Conservation (phyloP, 2,888 invertebrate genomes). For the Dicyrtomina minuta region DNA sequence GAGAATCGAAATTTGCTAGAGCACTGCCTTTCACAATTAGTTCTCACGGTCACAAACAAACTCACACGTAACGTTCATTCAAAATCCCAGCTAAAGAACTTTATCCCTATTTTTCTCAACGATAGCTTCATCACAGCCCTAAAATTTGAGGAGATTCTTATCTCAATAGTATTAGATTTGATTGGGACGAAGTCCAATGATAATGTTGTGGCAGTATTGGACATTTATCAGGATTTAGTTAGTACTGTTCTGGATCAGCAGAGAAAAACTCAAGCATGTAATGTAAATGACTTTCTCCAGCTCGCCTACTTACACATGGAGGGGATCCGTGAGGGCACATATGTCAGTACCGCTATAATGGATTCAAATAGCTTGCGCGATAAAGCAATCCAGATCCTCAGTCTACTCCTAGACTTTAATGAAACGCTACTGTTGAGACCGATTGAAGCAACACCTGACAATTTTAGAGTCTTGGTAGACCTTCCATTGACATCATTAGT, state of each 20-base stretch:
- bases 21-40: background rate
- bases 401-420: background rate
- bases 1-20: background rate
- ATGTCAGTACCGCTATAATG: background rate
- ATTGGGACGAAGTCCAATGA: background rate
- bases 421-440: background rate
- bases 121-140: background rate
- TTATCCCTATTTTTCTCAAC: background rate
- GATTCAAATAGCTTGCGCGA: slow-evolving; percentile 4
- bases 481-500: slow-evolving; percentile 18
- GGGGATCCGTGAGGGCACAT: slow-evolving; percentile 1
- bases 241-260: background rate
- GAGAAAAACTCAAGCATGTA: background rate
- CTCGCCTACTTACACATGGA: background rate
- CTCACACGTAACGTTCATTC: background rate
- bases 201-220: background rate
- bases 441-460: background rate
- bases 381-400: background rate
- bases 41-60: background rate
- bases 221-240: slow-evolving; percentile 8
- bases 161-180: background rate
- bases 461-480: background rate
- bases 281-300: background rate
- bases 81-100: background rate
- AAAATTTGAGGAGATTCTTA: background rate